Evolutionary conservation across 1,140 invertebrate species (phyloP), one percentile per base, ranked within the genome.

Genomic region (Parapsyche elsis): DNA sequence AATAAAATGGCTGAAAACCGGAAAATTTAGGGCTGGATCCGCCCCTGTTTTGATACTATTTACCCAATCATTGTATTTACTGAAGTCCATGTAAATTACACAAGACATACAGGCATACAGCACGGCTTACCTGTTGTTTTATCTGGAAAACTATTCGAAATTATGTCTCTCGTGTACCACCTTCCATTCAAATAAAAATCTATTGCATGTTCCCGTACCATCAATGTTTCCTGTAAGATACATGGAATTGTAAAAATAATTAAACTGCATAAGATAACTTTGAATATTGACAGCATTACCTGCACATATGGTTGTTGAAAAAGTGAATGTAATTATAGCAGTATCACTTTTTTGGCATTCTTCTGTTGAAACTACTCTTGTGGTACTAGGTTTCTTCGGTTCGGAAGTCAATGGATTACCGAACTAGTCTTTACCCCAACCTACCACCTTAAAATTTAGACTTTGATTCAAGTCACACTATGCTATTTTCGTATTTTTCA

Each of bases 361-460:
- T 0, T 88, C 87, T 64, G 91, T 89, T 26, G 86, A 89, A 24
- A 92, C 91, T 4, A 92, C 87, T 0, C 90, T 90, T 38, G n/a
- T n/a, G n/a, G 92, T 86, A 0, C 85, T 86, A 0, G 90, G 88
- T 84, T 90, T 88, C 71, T 89, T 89, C 0, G 91, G 89, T 46
- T 88, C 85, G 0, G 88, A 85, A 0, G 88, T 87, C 7, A 90
- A 87, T 0, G 83, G 84, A 5, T 87, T 84, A 0, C 89, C 88
- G 1, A 85, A 81, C 81, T 91, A 90, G 79, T 90, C 90, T 19
- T 87, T 87, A 0, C 92, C 92, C 91, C 92, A 93, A 12, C 92
- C 92, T 0, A 90, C 88, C 1, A 91, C 90, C 89, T 90, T 57
- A 49, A 71, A 53, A 53, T 53, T 53, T n/a, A n/a, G n/a, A n/a